These are phyloP conservation scores for Dasysyrphus albostriatus DNA, from an alignment of 2,888 invertebrate species.

Conservation along the genomic window DNA sequence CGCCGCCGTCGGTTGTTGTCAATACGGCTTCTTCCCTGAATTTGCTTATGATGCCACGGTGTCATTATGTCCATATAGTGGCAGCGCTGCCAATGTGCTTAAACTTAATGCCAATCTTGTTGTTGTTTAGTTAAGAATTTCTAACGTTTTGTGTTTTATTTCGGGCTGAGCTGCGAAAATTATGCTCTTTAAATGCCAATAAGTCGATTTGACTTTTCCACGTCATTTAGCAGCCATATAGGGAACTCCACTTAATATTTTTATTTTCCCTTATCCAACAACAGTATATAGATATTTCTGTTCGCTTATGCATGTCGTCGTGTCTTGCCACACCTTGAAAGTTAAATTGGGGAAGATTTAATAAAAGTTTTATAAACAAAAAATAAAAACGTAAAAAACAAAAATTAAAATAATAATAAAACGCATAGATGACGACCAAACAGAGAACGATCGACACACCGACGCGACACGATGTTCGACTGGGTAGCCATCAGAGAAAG, in stretches of 20 bases:
- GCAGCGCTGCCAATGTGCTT: not conserved
- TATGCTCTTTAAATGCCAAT: constrained; percentile 51
- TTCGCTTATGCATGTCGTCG: constrained; percentile 25
- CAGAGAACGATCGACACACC: not conserved
- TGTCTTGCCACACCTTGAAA: constrained; percentile 68
- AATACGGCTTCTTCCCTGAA: constrained; percentile 52
- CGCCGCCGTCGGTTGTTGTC: not conserved
- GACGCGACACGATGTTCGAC: not conserved
- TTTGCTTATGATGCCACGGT: constrained; percentile 50
- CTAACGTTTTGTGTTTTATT: not conserved
- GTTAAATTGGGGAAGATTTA: constrained; percentile 62
- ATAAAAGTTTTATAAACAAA: constrained; percentile 20
- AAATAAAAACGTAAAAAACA: constrained; percentile 23
- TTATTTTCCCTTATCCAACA: not conserved
- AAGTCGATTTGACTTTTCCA: constrained; percentile 66
- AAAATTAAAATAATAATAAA: constrained; percentile 25
- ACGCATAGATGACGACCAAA: constrained; percentile 2
- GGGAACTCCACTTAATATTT: constrained; percentile 38
- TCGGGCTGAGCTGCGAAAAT: constrained; percentile 39
- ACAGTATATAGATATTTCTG: not conserved
- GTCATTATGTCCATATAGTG: constrained; percentile 32
- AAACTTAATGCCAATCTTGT: constrained; percentile 10
- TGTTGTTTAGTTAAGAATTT: not conserved
- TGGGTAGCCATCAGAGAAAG: not conserved
- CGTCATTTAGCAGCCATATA: constrained; percentile 66